Evolutionary conservation across 1,140 invertebrate genomes (phyloP).

Genomic region (Pentalonia nigronervosa): DNA sequence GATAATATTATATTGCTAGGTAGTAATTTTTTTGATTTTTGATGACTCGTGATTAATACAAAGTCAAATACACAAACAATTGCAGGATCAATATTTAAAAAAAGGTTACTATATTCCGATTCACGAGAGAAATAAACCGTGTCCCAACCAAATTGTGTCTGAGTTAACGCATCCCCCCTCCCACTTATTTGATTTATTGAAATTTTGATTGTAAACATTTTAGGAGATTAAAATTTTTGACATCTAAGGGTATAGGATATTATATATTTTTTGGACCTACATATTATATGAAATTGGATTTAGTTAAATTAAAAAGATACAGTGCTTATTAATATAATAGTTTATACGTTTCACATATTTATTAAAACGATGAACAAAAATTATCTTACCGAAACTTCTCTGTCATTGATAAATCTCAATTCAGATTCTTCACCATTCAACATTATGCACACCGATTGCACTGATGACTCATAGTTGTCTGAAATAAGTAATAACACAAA

Average conservation of each 20-base stretch:
- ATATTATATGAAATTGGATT: neutral
- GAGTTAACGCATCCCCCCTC: too few species aligned
- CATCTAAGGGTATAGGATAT: neutral
- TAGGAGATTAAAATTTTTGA: neutral
- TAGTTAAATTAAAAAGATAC: neutral
- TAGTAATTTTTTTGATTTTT: neutral
- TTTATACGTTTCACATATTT: neutral
- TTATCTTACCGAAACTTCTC: slow-evolving; percentile 23
- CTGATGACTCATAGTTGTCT: slow-evolving; percentile 67
- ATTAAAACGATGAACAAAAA: neutral
- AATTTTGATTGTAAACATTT: neutral
- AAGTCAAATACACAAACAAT: too few species aligned
- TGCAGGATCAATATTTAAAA: too few species aligned
- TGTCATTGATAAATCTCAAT: slow-evolving; percentile 74
- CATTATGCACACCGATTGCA: slow-evolving; percentile 86
- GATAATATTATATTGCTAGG: too few species aligned
- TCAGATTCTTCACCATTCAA: slow-evolving; percentile 90
- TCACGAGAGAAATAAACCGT: too few species aligned
- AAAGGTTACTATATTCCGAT: too few species aligned
- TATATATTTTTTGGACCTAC: neutral
- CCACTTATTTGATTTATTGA: neutral
- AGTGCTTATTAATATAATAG: neutral
- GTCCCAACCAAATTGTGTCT: too few species aligned
- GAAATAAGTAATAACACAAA: neutral
- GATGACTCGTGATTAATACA: neutral